Evolutionary conservation across 2,113 vertebrate species (phyloP).

Genomic region (Sula dactylatra): DNA sequence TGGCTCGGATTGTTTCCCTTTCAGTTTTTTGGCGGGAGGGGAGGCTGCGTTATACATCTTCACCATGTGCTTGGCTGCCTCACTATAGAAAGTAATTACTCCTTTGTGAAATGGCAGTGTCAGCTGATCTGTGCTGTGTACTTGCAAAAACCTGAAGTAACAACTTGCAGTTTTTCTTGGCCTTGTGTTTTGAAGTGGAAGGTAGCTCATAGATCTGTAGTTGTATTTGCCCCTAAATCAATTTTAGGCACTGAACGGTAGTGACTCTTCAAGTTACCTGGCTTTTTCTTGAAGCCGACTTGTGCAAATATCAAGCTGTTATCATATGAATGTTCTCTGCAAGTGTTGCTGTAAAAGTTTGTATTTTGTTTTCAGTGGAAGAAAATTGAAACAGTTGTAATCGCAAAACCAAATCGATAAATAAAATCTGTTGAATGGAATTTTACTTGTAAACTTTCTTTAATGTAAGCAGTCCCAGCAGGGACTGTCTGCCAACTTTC

Average conservation of each 20-base stretch:
- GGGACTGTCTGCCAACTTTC: neutral
- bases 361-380: constrained; percentile 69
- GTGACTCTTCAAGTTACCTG: constrained; percentile 63
- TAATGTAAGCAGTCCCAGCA: neutral
- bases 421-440: constrained; percentile 76
- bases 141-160: constrained; percentile 9
- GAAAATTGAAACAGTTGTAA: constrained; percentile 71
- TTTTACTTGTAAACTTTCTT: constrained; percentile 1
- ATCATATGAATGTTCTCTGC: constrained; percentile 68
- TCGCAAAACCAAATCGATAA: constrained; percentile 72
- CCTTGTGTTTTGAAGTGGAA: constrained; percentile 50
- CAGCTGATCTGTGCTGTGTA: neutral
- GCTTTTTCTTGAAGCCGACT: constrained; percentile 56
- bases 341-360: constrained; percentile 74
- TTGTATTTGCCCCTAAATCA: constrained; percentile 9
- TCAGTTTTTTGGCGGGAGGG: neutral
- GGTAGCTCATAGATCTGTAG: constrained; percentile 39
- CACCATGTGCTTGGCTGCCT: constrained; percentile 31
- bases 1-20: neutral
- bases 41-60: neutral
- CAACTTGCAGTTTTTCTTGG: constrained; percentile 31
- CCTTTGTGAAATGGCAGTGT: neutral
- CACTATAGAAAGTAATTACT: neutral
- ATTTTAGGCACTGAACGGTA: constrained; percentile 51
- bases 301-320: constrained; percentile 55